phyloP scores from a whole-genome alignment of 2,888 invertebrate genomes.

The Sarcophaga variegata region DNA sequence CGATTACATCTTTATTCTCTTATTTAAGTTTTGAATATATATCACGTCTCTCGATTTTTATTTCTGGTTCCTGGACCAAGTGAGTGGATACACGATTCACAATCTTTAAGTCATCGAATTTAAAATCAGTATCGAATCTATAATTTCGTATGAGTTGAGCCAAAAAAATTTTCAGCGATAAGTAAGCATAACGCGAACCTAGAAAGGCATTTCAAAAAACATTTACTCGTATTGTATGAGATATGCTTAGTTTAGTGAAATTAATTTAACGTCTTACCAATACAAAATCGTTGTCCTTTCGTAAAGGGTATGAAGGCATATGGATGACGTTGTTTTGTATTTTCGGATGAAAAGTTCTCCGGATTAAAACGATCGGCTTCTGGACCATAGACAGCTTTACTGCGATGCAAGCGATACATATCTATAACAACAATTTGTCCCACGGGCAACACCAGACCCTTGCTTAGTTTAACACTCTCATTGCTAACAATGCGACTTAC shows the following conservation, averaged over 20 bases:
- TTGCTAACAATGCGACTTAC: constrained; percentile 72
- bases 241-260: too few relatives aligned
- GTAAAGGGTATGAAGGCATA: not conserved
- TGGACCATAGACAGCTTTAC: too few relatives aligned
- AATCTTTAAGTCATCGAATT: constrained; percentile 75
- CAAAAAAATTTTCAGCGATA: constrained; percentile 76
- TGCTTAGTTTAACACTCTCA: too few relatives aligned
- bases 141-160: constrained; percentile 76
- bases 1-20: not conserved
- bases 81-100: constrained; percentile 77
- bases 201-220: constrained; percentile 31
- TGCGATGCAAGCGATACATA: constrained; percentile 56
- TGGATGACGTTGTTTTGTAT: too few relatives aligned
- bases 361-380: too few relatives aligned
- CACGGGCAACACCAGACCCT: constrained; percentile 73
- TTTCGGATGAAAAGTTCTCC: too few relatives aligned
- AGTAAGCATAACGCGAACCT: constrained; percentile 77
- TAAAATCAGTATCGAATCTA: constrained; percentile 75
- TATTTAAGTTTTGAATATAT: not conserved
- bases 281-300: too few relatives aligned
- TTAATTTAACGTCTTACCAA: too few relatives aligned
- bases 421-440: constrained; percentile 75
- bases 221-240: too few relatives aligned
- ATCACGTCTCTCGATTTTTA: constrained; percentile 65
- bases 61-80: constrained; percentile 72